These are phyloP conservation scores for Platysteira castanea DNA, from an alignment of 2,113 vertebrate species.

Conservation along the genomic window DNA sequence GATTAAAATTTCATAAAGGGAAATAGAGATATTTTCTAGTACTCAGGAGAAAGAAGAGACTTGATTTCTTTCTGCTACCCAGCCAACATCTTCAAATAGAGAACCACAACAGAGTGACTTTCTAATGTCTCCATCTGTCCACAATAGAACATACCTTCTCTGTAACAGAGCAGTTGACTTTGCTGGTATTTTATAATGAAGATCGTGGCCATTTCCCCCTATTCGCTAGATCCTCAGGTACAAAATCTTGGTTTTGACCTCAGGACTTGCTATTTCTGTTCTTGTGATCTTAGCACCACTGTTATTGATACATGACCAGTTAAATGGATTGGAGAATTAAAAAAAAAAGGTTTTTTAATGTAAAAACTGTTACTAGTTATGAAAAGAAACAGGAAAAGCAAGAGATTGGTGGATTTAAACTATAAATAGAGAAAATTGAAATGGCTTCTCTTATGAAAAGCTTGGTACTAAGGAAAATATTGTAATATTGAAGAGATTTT, in stretches of 20 bases:
- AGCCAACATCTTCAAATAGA: neutral
- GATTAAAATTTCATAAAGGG: neutral
- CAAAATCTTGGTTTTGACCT: neutral
- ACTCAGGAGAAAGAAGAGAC: neutral
- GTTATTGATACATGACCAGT: neutral
- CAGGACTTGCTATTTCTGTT: neutral
- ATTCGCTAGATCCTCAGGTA: neutral
- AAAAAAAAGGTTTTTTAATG: neutral
- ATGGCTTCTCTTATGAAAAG: neutral
- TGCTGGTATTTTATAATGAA: neutral
- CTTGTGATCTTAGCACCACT: neutral
- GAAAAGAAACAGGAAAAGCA: neutral
- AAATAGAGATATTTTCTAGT: neutral
- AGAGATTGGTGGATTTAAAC: neutral
- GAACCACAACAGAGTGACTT: neutral
- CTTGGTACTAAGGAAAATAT: neutral
- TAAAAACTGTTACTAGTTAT: neutral
- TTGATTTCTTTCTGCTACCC: neutral
- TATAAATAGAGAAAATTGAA: neutral
- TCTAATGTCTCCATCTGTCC: neutral
- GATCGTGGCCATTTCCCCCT: neutral
- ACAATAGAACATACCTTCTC: neutral
- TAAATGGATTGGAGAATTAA: neutral
- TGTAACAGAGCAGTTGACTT: neutral
- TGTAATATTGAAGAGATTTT: neutral